phyloP scores from a whole-genome alignment of 1,140 invertebrate genomes.

The Hylaeus anthracinus region DNA sequence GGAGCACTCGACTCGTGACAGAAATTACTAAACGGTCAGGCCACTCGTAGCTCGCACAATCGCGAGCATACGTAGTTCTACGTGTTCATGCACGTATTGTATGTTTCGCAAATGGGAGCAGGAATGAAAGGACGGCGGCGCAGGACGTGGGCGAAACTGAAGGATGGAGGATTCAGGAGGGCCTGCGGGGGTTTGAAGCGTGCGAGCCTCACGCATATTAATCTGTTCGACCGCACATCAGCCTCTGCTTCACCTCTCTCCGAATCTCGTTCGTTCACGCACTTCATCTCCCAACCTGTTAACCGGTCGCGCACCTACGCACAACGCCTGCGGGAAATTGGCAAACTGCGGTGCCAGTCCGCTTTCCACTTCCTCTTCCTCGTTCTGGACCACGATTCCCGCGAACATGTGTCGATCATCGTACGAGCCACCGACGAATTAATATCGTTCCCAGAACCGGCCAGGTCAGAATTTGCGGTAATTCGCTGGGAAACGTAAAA shows the following conservation, averaged over 20 bases:
- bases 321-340: slow-evolving; percentile 76
- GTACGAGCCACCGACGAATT: not conserved
- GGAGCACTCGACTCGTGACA: slow-evolving; percentile 78
- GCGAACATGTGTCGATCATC: slow-evolving; percentile 55
- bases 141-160: slow-evolving; percentile 56
- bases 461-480: not conserved
- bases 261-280: slow-evolving; percentile 74
- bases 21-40: slow-evolving; percentile 74
- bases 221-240: slow-evolving; percentile 79
- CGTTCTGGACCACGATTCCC: slow-evolving; percentile 38
- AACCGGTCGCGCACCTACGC: slow-evolving; percentile 69
- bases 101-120: slow-evolving; percentile 64
- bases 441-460: not conserved
- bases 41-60: slow-evolving; percentile 46
- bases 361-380: slow-evolving; percentile 49
- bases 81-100: slow-evolving; percentile 57
- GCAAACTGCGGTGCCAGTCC: slow-evolving; percentile 63
- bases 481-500: not conserved
- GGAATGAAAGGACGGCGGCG: slow-evolving; percentile 58
- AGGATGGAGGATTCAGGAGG: slow-evolving; percentile 44
- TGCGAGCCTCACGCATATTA: slow-evolving; percentile 76
- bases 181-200: slow-evolving; percentile 45
- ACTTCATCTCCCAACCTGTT: slow-evolving; percentile 73
- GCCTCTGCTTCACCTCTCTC: slow-evolving; percentile 63
- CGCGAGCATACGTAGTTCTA: slow-evolving; percentile 54